Percentiles rank a stretch among this genome's conserved stretches.
Evolutionary conservation across 2,888 invertebrate genomes (phyloP).

Genomic region (Eilema depressum): DNA sequence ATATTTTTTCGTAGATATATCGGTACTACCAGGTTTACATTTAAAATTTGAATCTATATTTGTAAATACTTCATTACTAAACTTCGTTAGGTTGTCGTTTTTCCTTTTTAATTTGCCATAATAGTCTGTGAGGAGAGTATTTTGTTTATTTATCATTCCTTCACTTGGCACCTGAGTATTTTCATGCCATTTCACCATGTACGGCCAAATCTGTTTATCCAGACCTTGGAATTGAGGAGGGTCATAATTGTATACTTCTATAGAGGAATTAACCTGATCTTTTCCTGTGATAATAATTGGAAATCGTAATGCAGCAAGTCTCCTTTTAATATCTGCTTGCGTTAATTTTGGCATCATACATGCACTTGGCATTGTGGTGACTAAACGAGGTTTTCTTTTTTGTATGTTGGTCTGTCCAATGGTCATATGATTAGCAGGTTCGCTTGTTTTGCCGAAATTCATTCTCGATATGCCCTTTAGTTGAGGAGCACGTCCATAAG

Average conservation of each 20-base stretch:
- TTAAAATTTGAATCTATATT: slow-evolving; percentile 9
- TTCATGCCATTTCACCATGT: slow-evolving; percentile 70
- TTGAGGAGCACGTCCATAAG: slow-evolving; percentile 30
- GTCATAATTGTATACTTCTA: slow-evolving; percentile 58
- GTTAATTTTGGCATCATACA: slow-evolving; percentile 59
- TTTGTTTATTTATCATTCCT: not conserved
- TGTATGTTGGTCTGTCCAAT: slow-evolving; percentile 36
- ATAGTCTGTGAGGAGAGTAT: not conserved
- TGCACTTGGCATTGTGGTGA: slow-evolving; percentile 55
- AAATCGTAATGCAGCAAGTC: slow-evolving; percentile 64
- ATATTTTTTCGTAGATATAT: slow-evolving; percentile 13
- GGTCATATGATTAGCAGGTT: slow-evolving; percentile 29
- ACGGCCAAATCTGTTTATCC: slow-evolving; percentile 75
- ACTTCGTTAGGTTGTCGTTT: not conserved
- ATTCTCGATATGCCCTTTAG: slow-evolving; percentile 62
- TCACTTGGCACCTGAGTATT: slow-evolving; percentile 3
- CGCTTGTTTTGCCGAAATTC: slow-evolving; percentile 52
- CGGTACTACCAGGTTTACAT: slow-evolving; percentile 4
- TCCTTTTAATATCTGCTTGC: slow-evolving; percentile 67
- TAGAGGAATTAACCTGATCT: slow-evolving; percentile 67
- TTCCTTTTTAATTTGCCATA: not conserved
- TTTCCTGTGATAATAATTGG: slow-evolving; percentile 72
- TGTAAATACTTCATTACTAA: slow-evolving; percentile 10
- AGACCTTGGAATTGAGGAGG: slow-evolving; percentile 70
- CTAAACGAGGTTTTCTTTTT: slow-evolving; percentile 55